Conservation (phyloP, 2,113 vertebrate genomes). For the Nyctibius bracteatus region DNA sequence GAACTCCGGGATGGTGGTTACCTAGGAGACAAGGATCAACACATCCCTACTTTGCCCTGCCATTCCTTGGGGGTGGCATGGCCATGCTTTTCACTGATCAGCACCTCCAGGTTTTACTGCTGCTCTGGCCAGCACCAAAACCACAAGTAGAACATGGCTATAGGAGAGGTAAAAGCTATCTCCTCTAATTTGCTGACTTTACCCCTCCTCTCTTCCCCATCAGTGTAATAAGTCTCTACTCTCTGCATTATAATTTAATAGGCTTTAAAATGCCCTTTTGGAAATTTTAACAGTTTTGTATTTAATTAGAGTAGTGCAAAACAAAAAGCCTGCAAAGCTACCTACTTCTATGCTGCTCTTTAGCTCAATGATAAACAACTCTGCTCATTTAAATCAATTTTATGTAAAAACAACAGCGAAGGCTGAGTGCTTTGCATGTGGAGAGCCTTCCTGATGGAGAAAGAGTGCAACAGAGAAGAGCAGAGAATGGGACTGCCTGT, state of each 20-base stretch:
- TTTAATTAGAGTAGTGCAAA: not conserved
- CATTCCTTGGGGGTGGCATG: not conserved
- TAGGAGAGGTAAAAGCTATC: not conserved
- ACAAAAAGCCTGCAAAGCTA: not conserved
- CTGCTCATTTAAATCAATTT: not conserved
- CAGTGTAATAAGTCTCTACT: not conserved
- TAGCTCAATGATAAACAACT: not conserved
- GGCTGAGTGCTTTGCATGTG: not conserved
- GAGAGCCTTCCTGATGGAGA: not conserved
- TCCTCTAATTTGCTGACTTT: not conserved
- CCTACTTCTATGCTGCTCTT: not conserved
- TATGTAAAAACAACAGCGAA: not conserved
- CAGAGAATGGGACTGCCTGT: not conserved
- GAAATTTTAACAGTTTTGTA: not conserved
- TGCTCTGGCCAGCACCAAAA: not conserved
- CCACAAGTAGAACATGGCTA: not conserved
- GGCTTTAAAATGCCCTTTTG: not conserved
- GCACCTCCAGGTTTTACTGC: not conserved
- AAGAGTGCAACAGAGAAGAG: not conserved
- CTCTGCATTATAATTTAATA: not conserved
- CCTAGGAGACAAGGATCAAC: slow-evolving; percentile 43
- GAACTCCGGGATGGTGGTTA: slow-evolving; percentile 16
- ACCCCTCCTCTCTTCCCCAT: not conserved
- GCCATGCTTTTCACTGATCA: not conserved
- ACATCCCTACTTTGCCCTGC: not conserved